Evolutionary conservation across 2,888 invertebrate species (phyloP).

Genomic region (Thymelicus sylvestris): DNA sequence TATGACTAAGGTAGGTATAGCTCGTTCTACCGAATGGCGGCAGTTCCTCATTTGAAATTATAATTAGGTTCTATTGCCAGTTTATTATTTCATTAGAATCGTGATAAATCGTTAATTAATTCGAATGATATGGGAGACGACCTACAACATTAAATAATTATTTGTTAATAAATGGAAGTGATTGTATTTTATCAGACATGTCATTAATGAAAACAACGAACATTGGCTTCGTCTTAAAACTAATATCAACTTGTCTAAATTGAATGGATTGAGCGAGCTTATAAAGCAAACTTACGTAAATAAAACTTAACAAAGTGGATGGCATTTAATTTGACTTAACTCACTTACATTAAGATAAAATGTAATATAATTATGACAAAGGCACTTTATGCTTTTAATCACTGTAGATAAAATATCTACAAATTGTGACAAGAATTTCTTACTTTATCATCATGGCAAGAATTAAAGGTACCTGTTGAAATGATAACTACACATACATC

Average conservation of each 20-base stretch:
- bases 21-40: slow-evolving; percentile 65
- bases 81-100: slow-evolving; percentile 42
- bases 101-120: slow-evolving; percentile 39
- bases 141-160: slow-evolving; percentile 35
- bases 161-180: slow-evolving; percentile 36
- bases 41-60: slow-evolving; percentile 64
- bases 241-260: slow-evolving; percentile 73
- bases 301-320: slow-evolving; percentile 85
- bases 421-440: slow-evolving; percentile 82
- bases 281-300: slow-evolving; percentile 72
- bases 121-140: slow-evolving; percentile 21
- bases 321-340: slow-evolving; percentile 85
- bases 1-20: slow-evolving; percentile 69
- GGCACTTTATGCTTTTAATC: slow-evolving; percentile 76
- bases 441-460: slow-evolving; percentile 84
- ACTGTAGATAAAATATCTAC: slow-evolving; percentile 67
- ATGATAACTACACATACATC: slow-evolving; percentile 76
- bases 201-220: slow-evolving; percentile 58
- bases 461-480: slow-evolving; percentile 84
- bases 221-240: slow-evolving; percentile 61
- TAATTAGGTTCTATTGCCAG: slow-evolving; percentile 63
- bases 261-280: slow-evolving; percentile 83
- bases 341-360: slow-evolving; percentile 76
- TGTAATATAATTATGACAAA: slow-evolving; percentile 73
- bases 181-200: slow-evolving; percentile 35